Conservation (phyloP, 2,888 invertebrate species). For the Pycnomerus fuliginosus region DNA sequence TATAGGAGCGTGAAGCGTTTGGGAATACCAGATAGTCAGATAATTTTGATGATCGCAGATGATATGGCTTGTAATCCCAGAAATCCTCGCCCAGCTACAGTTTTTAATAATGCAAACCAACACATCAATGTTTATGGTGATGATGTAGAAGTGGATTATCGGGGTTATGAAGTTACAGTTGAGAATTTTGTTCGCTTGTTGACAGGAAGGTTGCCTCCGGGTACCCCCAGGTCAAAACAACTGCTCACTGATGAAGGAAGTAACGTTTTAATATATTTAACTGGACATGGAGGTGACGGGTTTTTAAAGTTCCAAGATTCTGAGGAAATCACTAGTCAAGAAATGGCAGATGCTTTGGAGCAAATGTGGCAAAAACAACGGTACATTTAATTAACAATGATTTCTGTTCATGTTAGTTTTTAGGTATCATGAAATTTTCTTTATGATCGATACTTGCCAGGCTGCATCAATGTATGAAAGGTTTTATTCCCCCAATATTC, state of each 20-base stretch:
- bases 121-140: constrained; percentile 99
- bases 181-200: constrained; percentile 97
- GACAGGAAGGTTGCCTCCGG: constrained; percentile 88
- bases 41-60: constrained; percentile 98
- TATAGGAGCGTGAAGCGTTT: constrained; percentile 97
- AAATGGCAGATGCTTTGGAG: constrained; percentile 96
- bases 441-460: constrained; percentile 99
- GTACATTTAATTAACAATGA: constrained; percentile 59
- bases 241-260: constrained; percentile 94
- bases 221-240: constrained; percentile 93
- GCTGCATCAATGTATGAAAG: constrained; percentile 98
- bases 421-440: constrained; percentile 96
- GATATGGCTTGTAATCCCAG: constrained; percentile 99
- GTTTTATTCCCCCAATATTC: constrained; percentile 96
- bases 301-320: constrained; percentile 99
- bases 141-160: constrained; percentile 98
- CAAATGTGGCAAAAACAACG: constrained; percentile 99
- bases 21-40: constrained; percentile 98
- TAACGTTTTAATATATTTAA: constrained; percentile 94
- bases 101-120: constrained; percentile 97
- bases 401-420: constrained; percentile 41
- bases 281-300: constrained; percentile 97
- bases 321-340: constrained; percentile 97
- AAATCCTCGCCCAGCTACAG: constrained; percentile 96
- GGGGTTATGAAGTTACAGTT: constrained; percentile 94